These are phyloP conservation scores for Casuarius casuarius DNA, from an alignment of 2,113 vertebrate species.

Conservation along the genomic window DNA sequence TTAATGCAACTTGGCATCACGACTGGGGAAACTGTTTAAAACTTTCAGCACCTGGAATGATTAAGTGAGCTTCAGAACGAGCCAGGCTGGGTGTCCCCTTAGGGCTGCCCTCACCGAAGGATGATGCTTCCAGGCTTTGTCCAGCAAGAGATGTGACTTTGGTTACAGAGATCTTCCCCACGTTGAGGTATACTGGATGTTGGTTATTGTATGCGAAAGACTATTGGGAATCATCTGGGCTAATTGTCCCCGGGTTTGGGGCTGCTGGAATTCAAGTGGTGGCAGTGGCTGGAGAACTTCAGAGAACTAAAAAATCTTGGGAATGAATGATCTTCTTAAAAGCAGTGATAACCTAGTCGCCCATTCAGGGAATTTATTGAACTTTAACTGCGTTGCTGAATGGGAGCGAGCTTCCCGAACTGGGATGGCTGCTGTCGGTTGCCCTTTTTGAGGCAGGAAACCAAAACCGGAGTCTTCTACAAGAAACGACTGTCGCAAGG, in stretches of 20 bases:
- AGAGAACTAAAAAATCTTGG: not conserved
- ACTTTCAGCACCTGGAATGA: slow-evolving; percentile 70
- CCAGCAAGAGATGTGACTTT: slow-evolving; percentile 64
- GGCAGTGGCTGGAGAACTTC: not conserved
- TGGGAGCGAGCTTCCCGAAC: not conserved
- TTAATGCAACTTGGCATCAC: slow-evolving; percentile 52
- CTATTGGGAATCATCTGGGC: slow-evolving; percentile 40
- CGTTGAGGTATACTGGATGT: slow-evolving; percentile 53
- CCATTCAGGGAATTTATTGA: not conserved
- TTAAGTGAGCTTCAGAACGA: slow-evolving; percentile 47
- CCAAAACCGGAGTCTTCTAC: not conserved
- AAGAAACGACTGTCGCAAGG: not conserved
- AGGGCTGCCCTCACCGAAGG: slow-evolving; percentile 70
- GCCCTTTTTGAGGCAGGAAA: not conserved
- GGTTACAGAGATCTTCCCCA: slow-evolving; percentile 58
- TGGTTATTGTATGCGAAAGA: slow-evolving; percentile 28
- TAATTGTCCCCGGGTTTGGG: slow-evolving; percentile 38
- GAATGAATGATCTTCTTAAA: not conserved
- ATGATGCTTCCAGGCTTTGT: slow-evolving; percentile 72
- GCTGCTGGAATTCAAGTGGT: not conserved
- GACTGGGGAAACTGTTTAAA: slow-evolving; percentile 49
- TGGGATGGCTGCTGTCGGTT: not conserved
- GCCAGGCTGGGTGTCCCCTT: slow-evolving; percentile 56
- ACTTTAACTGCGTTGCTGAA: not conserved
- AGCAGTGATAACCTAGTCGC: not conserved